Percentiles rank a stretch among this genome's conserved stretches.
Evolutionary conservation across 92 coral and sea anemone genomes (phyloP).

Genomic region (Zoanthus solanderi): DNA sequence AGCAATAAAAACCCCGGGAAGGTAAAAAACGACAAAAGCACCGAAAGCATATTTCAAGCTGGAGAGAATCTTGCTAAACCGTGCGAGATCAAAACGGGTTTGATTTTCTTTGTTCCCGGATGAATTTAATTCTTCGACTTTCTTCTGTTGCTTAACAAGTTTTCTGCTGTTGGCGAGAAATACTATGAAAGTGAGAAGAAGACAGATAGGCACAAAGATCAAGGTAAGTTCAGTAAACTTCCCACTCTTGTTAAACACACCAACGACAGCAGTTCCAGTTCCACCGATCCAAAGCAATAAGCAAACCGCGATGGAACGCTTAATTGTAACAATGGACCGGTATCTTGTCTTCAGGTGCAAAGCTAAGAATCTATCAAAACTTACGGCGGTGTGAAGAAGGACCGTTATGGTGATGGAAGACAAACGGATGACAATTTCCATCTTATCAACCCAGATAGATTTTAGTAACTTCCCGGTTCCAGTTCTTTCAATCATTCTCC

Average conservation of each 20-base stretch:
- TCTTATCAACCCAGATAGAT: neutral
- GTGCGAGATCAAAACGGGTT: neutral
- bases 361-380: constrained; percentile 5
- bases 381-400: neutral
- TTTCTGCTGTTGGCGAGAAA: neutral
- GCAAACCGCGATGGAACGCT: neutral
- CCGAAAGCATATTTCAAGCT: neutral
- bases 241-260: neutral
- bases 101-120: constrained; percentile 4
- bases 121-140: neutral
- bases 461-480: neutral
- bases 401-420: neutral
- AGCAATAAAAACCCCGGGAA: neutral
- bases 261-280: neutral
- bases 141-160: neutral
- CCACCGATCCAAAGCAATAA: neutral
- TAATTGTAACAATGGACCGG: neutral
- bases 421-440: neutral
- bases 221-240: neutral
- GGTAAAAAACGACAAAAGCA: neutral
- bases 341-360: neutral
- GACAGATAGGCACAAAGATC: neutral
- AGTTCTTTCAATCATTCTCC: neutral
- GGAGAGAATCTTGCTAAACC: neutral
- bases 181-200: neutral